These are phyloP conservation scores for Argynnis bischoffii DNA, from an alignment of 2,888 invertebrate species.

Conservation along the genomic window DNA sequence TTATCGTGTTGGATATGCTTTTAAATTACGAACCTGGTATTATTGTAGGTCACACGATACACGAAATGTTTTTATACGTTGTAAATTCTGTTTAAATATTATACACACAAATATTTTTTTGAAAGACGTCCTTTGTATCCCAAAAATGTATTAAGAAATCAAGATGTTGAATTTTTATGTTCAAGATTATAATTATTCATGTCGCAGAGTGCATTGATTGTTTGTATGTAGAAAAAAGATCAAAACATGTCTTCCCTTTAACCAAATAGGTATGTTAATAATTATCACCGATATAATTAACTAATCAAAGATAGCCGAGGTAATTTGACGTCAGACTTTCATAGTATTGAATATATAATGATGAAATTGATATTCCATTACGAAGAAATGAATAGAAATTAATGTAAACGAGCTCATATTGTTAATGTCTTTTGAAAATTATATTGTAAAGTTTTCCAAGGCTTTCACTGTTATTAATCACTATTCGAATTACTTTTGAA, in stretches of 20 bases:
- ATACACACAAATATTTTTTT: too few relatives aligned
- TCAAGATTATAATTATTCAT: too few relatives aligned
- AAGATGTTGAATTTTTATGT: too few relatives aligned
- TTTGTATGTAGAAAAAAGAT: not conserved
- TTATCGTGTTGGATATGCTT: slow-evolving; percentile 41
- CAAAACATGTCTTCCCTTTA: not conserved
- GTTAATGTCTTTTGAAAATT: not conserved
- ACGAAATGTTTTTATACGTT: too few relatives aligned
- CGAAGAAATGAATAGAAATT: not conserved
- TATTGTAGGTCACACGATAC: slow-evolving; percentile 9
- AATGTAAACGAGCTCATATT: not conserved
- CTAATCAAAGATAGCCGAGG: not conserved
- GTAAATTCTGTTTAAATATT: too few relatives aligned
- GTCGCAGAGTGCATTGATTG: not conserved
- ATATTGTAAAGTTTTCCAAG: too few relatives aligned
- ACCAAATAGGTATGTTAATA: not conserved
- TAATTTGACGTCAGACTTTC: slow-evolving; percentile 7
- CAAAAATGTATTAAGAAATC: too few relatives aligned
- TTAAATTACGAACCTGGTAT: slow-evolving; percentile 16
- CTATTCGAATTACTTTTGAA: too few relatives aligned
- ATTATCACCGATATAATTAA: not conserved
- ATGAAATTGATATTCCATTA: not conserved
- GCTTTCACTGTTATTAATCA: too few relatives aligned
- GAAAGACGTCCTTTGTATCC: too few relatives aligned
- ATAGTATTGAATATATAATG: not conserved